Base-by-base conservation (phyloP, 2,113 vertebrate species). In the Psilopsiagon aymara region DNA sequence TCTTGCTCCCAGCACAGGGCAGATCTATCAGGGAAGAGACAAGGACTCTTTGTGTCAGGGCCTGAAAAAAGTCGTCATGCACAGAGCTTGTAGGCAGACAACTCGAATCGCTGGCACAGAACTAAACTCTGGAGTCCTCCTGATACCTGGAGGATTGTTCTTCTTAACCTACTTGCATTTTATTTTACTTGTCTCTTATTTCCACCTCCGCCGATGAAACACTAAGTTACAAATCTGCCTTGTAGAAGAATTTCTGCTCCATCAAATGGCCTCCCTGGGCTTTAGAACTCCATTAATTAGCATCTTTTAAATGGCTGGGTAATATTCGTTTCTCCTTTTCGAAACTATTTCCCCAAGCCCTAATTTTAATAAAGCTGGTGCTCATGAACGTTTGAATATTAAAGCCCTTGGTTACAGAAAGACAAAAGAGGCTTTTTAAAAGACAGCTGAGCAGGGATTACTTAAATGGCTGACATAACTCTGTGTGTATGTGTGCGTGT, bases 281-380 rank as follows among this genome's bases (percentile, higher is more conserved):
- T 97, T 97, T 97, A 92, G 86, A 98, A 97, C 94, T 97, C 97
- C 98, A 98, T 98, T 98, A 98, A 98, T 98, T 98, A 98, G 98
- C 97, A 98, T 98, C 97, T 97, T 97, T 98, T 98, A 98, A 98
- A 98, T 96, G 97, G 92, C 95, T 97, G 97, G 97, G 91, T 98
- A 98, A 98, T 98, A 98, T 93, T 98, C 86, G 39, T 96, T 96
- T 94, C 95, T 97, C 93, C 87, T 92, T 96, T 98, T 97, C 41
- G 6, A 33, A 98, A 87, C 95, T 92, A 74, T 98, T 97, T 98
- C 98, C 98, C 97, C 92, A 92, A 98, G 97, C 97, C 85, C 96
- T 98, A 94, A 98, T 98, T 98, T 98, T 98, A 98, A 98, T 97
- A 98, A 98, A 98, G 97, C 97, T 94, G 90, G 89, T 96, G 95